phyloP scores from a whole-genome alignment of 2,113 vertebrate species.

The Isurus oxyrinchus region DNA sequence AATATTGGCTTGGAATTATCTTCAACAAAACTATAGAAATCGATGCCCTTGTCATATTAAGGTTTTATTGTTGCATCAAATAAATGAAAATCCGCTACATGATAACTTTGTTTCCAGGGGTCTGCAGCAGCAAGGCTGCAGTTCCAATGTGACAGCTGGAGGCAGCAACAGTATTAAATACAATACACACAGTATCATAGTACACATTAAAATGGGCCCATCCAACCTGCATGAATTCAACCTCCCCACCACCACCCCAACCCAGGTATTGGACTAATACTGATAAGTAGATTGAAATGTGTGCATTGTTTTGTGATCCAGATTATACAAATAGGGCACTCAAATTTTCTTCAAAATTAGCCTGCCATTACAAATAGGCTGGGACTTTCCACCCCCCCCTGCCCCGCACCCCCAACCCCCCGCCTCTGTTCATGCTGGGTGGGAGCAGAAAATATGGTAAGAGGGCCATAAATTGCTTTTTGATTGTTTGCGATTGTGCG shows the following conservation, averaged over 20 bases:
- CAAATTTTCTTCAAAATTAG: not conserved
- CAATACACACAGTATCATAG: not conserved
- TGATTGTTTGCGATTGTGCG: no score
- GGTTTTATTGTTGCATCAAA: not conserved
- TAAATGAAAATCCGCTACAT: not conserved
- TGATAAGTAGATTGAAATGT: not conserved
- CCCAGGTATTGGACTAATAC: not conserved
- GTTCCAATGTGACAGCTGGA: not conserved
- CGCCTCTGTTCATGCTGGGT: no score
- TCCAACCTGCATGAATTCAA: no score
- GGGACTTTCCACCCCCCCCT: no score
- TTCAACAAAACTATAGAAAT: not conserved
- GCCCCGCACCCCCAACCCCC: no score
- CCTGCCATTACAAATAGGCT: not conserved
- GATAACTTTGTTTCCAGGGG: not conserved
- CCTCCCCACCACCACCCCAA: not conserved
- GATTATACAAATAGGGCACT: not conserved
- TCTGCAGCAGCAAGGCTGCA: not conserved
- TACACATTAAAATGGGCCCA: not conserved
- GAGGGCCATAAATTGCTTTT: no score
- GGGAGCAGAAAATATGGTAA: no score
- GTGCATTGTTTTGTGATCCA: not conserved
- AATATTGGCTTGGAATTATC: no score
- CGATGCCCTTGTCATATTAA: not conserved
- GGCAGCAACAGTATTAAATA: not conserved